These are phyloP conservation scores for Ceriagrion tenellum DNA, from an alignment of 2,888 invertebrate species.

Conservation along the genomic window DNA sequence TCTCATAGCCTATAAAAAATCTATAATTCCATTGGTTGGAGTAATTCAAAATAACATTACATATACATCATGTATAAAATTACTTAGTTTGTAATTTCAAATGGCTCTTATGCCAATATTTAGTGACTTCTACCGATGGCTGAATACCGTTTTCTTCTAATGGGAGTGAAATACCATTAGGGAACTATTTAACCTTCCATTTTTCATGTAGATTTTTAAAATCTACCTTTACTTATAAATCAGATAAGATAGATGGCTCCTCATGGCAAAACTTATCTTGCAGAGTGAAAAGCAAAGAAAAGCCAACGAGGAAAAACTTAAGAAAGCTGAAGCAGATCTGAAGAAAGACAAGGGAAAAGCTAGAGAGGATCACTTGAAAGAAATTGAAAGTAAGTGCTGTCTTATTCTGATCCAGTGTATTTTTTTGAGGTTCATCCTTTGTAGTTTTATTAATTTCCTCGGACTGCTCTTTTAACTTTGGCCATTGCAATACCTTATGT, in stretches of 20 bases:
- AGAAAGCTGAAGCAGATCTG: slow-evolving; percentile 81
- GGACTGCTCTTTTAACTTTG: too few relatives aligned
- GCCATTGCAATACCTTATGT: too few relatives aligned
- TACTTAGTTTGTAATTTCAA: too few relatives aligned
- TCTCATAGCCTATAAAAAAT: too few relatives aligned
- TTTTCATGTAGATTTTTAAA: neutral
- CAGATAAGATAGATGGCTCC: slow-evolving; percentile 59
- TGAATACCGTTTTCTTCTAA: too few relatives aligned
- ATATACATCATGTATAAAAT: too few relatives aligned
- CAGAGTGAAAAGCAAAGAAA: slow-evolving; percentile 78
- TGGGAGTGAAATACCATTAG: neutral
- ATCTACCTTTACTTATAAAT: neutral
- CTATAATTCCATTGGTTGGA: too few relatives aligned
- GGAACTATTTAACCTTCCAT: neutral
- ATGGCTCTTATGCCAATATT: too few relatives aligned
- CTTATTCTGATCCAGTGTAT: slow-evolving; percentile 75
- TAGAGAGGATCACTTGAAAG: slow-evolving; percentile 85
- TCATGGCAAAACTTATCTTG: neutral
- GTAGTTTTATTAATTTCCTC: too few relatives aligned
- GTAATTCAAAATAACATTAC: too few relatives aligned
- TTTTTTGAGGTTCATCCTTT: neutral
- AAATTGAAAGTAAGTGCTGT: slow-evolving; percentile 83
- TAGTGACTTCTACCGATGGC: too few relatives aligned
- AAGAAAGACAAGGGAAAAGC: slow-evolving; percentile 73
- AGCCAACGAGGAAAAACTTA: slow-evolving; percentile 84